A percentile compares a stretch with the other conserved stretches of the same genome.
phyloP scores from a whole-genome alignment of 2,113 vertebrate species.

The Phylloscopus whistleri region DNA sequence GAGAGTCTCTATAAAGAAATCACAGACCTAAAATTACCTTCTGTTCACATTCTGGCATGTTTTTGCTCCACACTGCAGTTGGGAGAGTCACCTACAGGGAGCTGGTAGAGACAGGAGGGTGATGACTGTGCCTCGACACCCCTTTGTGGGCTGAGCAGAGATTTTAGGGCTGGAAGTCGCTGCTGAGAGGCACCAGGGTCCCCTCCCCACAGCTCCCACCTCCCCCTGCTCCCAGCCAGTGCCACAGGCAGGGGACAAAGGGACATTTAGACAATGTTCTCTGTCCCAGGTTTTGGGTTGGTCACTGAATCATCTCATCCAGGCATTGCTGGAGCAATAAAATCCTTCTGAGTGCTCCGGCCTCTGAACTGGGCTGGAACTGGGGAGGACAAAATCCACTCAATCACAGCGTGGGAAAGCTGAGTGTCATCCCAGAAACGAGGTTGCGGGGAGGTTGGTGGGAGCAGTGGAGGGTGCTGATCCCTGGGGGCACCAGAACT shows the following conservation, averaged over 20 bases:
- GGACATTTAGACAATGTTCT: not conserved
- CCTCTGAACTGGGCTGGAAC: not conserved
- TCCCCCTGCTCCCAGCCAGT: not conserved
- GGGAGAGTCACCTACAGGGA: not conserved
- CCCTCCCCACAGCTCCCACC: no score
- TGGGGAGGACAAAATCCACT: not conserved
- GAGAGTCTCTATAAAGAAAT: not conserved
- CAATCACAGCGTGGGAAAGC: accelerated
- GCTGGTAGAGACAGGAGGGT: not conserved
- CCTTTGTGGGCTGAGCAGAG: not conserved
- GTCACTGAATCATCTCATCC: not conserved
- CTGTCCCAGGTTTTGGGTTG: accelerated
- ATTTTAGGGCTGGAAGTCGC: not conserved
- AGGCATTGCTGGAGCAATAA: not conserved
- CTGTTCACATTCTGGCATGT: not conserved
- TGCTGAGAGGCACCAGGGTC: not conserved
- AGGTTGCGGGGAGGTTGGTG: not conserved
- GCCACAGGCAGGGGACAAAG: not conserved
- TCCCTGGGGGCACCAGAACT: not conserved
- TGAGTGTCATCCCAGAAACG: not conserved
- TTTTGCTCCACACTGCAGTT: not conserved
- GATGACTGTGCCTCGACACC: not conserved
- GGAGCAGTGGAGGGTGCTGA: not conserved
- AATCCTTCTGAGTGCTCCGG: not conserved
- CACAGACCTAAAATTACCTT: slow-evolving; percentile 21